A percentile compares a stretch with the other conserved stretches of the same genome.
Conservation (phyloP, 92 coral and sea anemone genomes). For the Porites rus region DNA sequence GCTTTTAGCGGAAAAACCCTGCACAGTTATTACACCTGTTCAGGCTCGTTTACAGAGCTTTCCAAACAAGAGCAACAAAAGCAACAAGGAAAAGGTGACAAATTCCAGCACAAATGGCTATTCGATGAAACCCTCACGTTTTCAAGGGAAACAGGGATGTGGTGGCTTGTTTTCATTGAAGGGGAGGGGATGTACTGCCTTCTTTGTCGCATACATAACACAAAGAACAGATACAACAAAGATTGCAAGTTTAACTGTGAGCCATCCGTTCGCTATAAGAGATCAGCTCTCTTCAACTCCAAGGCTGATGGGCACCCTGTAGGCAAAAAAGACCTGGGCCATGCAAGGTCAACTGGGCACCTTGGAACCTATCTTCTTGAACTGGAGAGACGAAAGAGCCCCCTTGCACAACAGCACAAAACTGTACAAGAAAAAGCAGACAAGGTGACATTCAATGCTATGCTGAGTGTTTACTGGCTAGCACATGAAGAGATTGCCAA, state of each 20-base stretch:
- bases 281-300: conserved; percentile 35
- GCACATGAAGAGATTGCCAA: conserved; percentile 58
- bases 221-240: conserved; percentile 36
- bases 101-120: conserved; percentile 57
- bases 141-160: conserved; percentile 39
- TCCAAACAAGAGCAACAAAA: conserved; percentile 33
- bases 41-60: conserved; percentile 48
- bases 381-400: conserved; percentile 24
- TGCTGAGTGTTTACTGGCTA: conserved; percentile 56
- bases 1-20: conserved; percentile 28
- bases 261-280: conserved; percentile 50
- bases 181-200: conserved; percentile 61
- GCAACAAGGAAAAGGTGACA: conserved; percentile 20
- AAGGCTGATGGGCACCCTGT: conserved; percentile 4
- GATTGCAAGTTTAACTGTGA: conserved; percentile 46
- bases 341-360: conserved; percentile 24
- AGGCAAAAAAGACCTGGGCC: conserved; percentile 33
- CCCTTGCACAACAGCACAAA: conserved; percentile 39
- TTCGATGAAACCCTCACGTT: conserved; percentile 38
- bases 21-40: conserved; percentile 44
- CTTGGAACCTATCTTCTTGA: conserved; percentile 35
- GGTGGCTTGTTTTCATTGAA: conserved; percentile 50
- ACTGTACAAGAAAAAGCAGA: conserved; percentile 26
- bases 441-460: conserved; percentile 64
- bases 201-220: not conserved